Evolutionary conservation across 2,888 invertebrate species (phyloP), one percentile per base, ranked within the genome.

Genomic region (Onthophagus sagittarius): DNA sequence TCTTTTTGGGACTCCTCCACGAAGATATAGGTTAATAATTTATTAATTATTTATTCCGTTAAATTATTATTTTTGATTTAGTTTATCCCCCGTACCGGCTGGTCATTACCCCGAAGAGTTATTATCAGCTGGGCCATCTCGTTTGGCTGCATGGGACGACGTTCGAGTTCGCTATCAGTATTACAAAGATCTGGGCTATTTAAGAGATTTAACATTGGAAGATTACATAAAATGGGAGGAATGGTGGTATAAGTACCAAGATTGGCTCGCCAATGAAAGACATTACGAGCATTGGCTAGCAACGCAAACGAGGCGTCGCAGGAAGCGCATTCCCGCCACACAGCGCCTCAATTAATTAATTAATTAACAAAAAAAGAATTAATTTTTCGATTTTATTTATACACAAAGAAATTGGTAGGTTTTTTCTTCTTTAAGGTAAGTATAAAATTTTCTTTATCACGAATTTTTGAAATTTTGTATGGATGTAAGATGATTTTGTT

Each of bases 151-250:
- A 73, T 96, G 96, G 96, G 95, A 95, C 82, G 95, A 96, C 81
- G 94, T 95, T 2, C 88, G 94, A 64, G 95, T 95, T 3, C 89
- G 96, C 73, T 95, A 94, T 83, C 94, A 94, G 81, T 95, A 95
- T 85, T 96, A 96, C 85, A 95, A 95, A 86, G 94, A 94, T 83
- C 88, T 94, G 71, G 95, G 95, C 0, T 95, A 94, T 80, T 86
- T 96, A 70, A 87, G 95, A 76, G 95, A 95, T 69, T 87, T 94
- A 23, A 89, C 91, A 0, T 87, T 94, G 33, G 90, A 94, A 79
- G 95, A 96, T 84, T 96, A 95, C 83, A 90, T 95, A 75, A 95
- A 95, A 84, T 96, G 96, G 95, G 96, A 96, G 85, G 95, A 95
- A 83, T 96, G 96, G 96, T 96, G 95, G 95, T 95, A 95, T 86